Percentiles rank a stretch among this genome's conserved stretches.
phyloP scores from a whole-genome alignment of 2,888 invertebrate species.

The Anticlea derivata region DNA sequence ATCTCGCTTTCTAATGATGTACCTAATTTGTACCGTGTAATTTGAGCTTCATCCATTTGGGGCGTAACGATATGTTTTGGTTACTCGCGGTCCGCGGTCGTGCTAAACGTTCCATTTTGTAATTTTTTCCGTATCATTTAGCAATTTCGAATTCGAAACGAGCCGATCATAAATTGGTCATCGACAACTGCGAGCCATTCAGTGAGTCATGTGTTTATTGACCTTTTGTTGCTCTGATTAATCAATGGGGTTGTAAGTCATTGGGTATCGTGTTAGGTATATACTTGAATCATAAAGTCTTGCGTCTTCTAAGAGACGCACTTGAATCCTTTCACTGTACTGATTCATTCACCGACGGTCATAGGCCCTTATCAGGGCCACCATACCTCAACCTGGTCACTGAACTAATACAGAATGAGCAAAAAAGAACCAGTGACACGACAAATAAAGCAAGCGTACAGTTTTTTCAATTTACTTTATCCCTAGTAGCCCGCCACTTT shows the following conservation, averaged over 20 bases:
- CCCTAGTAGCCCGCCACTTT: too few species aligned
- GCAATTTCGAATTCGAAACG: constrained; percentile 48
- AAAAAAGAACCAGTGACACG: too few species aligned
- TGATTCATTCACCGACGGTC: too few species aligned
- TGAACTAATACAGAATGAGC: too few species aligned
- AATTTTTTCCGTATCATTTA: constrained; percentile 47
- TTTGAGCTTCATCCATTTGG: constrained; percentile 50
- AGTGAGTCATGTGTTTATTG: constrained; percentile 61
- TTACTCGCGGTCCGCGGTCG: constrained; percentile 26
- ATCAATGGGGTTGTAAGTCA: constrained; percentile 53
- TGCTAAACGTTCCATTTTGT: constrained; percentile 45
- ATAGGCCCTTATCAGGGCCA: too few species aligned
- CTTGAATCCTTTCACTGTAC: too few species aligned
- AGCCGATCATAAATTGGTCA: constrained; percentile 51
- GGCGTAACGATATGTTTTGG: constrained; percentile 36
- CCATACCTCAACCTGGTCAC: too few species aligned
- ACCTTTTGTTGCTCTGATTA: constrained; percentile 70
- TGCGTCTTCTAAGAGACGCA: too few species aligned
- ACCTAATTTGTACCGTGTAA: constrained; percentile 70
- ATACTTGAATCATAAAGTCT: too few species aligned
- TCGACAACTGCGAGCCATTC: constrained; percentile 52
- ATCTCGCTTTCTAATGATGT: constrained; percentile 64
- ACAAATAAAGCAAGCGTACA: too few species aligned
- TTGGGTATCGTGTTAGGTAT: constrained; percentile 35
- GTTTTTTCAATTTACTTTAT: too few species aligned